Base-by-base conservation (phyloP, 2,797 vertebrate genomes). In the Ateles fusciceps region DNA sequence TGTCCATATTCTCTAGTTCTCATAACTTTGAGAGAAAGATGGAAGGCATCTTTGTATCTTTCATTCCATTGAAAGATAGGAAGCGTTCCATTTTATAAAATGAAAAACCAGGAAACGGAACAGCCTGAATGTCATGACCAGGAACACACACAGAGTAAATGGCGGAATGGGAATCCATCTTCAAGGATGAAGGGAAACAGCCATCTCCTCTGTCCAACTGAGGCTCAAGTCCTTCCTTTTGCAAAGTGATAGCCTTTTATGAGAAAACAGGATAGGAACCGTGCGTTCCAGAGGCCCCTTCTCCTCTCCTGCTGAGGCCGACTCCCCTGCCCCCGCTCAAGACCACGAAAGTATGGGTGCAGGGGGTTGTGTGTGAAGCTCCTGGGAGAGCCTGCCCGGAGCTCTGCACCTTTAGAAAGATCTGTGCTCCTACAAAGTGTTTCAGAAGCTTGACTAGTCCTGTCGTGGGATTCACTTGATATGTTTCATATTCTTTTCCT, bases 121-220 rank as follows among this genome's bases (percentile, higher is more conserved):
- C 2, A 22, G 10, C 26, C 28, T 78, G 12, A 44, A 33, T 4
- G 6, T 68, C 15, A 42, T 26, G 76, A 46, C 57, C 15, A 9
- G 57, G 33, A 68, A 33, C 55, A 46, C 5, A 50, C 24, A 39
- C 48, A 50, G 7, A 21, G 71, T 59, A 3, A 39, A 13, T 36
- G 89, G 44, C 12, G 1, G 42, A 19, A 1, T 2, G 8, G 12
- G 59, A 14, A 2, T 61, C 72, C 10, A 3, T 14, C 46, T 36
- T 50, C 7, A 1, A 71, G 28, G 28, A 48, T 28, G 17, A 46
- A 42, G 55, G 64, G 26, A 22, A 46, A 81, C 0, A 28, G 22
- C 22, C 0, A 0, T 46, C n/a, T 10, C 6, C 2, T 48, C n/a
- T 50, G 39, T 50, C 55, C 39, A 39, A 4, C 4, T 44, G 24